Evolutionary conservation across 2,797 vertebrate genomes (phyloP).

Genomic region (Orientallactaga sibirica): DNA sequence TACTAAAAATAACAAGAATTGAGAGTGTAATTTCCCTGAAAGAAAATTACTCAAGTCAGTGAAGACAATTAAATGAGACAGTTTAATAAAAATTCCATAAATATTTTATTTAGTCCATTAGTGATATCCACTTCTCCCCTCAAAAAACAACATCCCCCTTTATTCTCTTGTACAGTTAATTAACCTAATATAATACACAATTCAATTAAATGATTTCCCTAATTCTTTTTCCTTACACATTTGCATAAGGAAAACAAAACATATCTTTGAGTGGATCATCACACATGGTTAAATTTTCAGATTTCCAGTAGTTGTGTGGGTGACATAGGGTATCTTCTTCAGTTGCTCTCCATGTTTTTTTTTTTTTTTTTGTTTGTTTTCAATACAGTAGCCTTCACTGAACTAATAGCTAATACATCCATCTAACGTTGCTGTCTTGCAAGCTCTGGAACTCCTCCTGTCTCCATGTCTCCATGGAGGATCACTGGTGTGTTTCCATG

Average conservation of each 20-base stretch:
- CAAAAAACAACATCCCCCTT: constrained; percentile 19
- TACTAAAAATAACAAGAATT: constrained; percentile 72
- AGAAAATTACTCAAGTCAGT: constrained; percentile 66
- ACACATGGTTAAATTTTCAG: background rate
- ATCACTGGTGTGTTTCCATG: too few relatives aligned
- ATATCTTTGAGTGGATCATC: background rate
- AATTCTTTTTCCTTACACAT: background rate
- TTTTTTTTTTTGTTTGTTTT: too few relatives aligned
- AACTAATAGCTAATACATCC: too few relatives aligned
- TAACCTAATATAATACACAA: constrained; percentile 58
- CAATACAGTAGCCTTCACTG: too few relatives aligned
- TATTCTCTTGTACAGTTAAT: constrained; percentile 61
- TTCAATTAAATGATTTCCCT: constrained; percentile 40
- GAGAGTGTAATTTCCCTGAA: constrained; percentile 52
- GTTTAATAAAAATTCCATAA: constrained; percentile 74
- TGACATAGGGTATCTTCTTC: background rate
- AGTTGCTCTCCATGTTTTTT: too few relatives aligned
- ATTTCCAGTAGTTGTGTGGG: background rate
- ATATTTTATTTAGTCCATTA: constrained; percentile 67
- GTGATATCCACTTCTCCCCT: constrained; percentile 38
- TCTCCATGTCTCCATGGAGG: too few relatives aligned
- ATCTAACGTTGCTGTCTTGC: too few relatives aligned
- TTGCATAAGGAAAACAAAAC: background rate
- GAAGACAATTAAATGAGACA: constrained; percentile 71
- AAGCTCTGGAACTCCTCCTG: too few relatives aligned